Conservation (phyloP, 37 sponge, comb jelly and placozoan genomes). For the Axinella damicornis region DNA sequence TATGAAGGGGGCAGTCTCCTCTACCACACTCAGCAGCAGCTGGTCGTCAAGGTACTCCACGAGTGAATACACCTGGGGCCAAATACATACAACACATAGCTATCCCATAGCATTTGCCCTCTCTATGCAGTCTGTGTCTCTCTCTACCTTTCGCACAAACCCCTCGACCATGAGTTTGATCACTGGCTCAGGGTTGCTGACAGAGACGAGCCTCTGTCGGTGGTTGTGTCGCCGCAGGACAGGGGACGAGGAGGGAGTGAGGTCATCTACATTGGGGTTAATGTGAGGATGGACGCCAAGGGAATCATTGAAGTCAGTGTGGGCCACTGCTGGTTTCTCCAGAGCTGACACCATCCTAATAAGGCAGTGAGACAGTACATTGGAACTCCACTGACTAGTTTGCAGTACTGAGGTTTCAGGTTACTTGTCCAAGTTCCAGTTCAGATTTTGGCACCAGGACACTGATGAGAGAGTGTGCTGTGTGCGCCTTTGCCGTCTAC, state of each 20-base stretch:
- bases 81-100: neutral
- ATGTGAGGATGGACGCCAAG: neutral
- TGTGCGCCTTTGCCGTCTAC: too few relatives aligned
- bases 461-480: too few relatives aligned
- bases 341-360: slow-evolving; percentile 32
- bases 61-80: neutral
- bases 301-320: neutral
- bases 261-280: slow-evolving; percentile 4
- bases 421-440: too few relatives aligned
- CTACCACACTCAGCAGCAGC: slow-evolving; percentile 28
- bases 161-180: slow-evolving; percentile 56
- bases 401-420: too few relatives aligned
- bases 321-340: neutral
- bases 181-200: slow-evolving; percentile 51
- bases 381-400: too few relatives aligned
- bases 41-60: slow-evolving; percentile 31
- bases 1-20: neutral
- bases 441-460: too few relatives aligned
- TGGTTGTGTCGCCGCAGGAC: neutral
- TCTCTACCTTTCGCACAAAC: slow-evolving; percentile 13
- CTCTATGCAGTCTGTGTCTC: too few relatives aligned
- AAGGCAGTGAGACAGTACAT: neutral
- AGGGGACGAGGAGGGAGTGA: slow-evolving; percentile 48
- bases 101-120: neutral
- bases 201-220: slow-evolving; percentile 21